phyloP scores from a whole-genome alignment of 1,140 invertebrate genomes.

The Sitophilus oryzae region DNA sequence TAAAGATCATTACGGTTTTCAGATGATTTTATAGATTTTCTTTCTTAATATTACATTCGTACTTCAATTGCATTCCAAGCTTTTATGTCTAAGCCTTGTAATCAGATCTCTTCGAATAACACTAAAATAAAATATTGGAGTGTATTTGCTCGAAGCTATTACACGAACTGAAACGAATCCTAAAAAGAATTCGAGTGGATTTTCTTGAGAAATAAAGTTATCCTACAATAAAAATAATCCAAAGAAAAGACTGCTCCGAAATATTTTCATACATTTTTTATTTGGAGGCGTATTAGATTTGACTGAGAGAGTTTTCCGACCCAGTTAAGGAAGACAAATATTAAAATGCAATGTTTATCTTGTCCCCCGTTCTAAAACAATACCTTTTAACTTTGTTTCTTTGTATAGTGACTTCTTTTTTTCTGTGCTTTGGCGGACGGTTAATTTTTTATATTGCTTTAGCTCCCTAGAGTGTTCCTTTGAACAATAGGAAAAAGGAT shows the following conservation, averaged over 20 bases:
- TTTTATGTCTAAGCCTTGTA: too few species aligned
- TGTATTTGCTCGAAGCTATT: too few species aligned
- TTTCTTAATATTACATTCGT: too few species aligned
- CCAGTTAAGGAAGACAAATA: neutral
- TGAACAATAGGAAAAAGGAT: neutral
- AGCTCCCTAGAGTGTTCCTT: neutral
- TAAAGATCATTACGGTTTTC: too few species aligned
- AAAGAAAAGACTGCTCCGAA: neutral
- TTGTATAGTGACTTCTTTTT: neutral
- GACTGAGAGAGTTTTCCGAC: neutral
- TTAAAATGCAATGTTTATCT: neutral
- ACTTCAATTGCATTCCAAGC: too few species aligned
- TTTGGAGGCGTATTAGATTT: neutral
- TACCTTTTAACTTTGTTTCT: neutral
- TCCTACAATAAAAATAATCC: neutral
- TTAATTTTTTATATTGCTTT: neutral
- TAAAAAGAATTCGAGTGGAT: too few species aligned
- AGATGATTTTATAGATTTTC: too few species aligned
- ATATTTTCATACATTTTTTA: neutral
- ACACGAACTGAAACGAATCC: too few species aligned
- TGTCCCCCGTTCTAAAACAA: neutral
- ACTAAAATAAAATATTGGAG: too few species aligned
- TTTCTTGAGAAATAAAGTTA: too few species aligned
- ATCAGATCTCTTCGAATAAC: too few species aligned
- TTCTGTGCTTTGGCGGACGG: neutral